Evolutionary conservation across 2,797 vertebrate genomes (phyloP).

Genomic region (Danio tinwini): DNA sequence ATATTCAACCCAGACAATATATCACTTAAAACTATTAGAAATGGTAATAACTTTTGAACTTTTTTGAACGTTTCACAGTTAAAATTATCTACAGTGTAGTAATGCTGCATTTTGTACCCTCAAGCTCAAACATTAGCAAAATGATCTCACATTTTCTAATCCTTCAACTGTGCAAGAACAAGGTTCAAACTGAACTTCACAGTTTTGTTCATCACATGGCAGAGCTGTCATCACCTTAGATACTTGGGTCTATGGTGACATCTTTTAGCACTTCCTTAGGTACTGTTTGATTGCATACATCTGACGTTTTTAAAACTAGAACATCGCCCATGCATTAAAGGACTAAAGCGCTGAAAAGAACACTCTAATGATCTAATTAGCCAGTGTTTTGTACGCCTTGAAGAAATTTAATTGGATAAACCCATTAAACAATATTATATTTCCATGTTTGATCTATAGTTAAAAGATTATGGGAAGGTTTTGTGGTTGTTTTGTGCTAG

Average conservation of each 20-base stretch:
- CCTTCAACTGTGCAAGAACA: not conserved
- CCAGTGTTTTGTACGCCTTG: conserved; percentile 17
- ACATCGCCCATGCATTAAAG: not conserved
- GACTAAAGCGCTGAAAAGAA: conserved; percentile 7
- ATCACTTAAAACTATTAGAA: no score
- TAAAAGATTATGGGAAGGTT: not conserved
- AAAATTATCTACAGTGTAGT: no score
- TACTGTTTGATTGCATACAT: not conserved
- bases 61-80: no score
- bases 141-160: not conserved
- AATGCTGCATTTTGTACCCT: not conserved
- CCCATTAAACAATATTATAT: conserved; percentile 8
- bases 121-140: not conserved
- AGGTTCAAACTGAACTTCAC: not conserved
- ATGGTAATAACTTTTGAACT: no score
- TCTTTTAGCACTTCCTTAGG: no score
- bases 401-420: not conserved
- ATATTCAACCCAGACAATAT: no score
- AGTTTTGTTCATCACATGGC: not conserved
- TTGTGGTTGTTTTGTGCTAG: not conserved
- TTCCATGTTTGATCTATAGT: conserved; percentile 17
- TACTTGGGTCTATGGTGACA: not conserved
- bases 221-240: not conserved
- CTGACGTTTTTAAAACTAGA: not conserved
- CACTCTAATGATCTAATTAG: conserved; percentile 16